phyloP scores from a whole-genome alignment of 2,797 vertebrate genomes.

The Lates japonicus region DNA sequence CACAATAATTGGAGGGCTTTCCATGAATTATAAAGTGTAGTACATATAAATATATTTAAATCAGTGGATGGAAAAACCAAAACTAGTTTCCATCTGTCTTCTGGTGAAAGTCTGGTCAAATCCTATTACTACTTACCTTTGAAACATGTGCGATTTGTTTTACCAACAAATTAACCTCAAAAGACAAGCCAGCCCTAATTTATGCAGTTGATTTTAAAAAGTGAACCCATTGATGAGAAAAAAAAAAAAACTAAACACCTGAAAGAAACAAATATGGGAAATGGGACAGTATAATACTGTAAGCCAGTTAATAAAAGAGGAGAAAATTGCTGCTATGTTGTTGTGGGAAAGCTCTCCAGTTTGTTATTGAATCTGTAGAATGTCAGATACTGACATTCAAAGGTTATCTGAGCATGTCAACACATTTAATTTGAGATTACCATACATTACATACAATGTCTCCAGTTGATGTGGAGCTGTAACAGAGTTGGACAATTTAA shows the following conservation, averaged over 20 bases:
- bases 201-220: too few species aligned
- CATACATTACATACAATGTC: conserved; percentile 49
- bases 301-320: conserved; percentile 31
- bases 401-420: conserved; percentile 78
- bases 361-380: conserved; percentile 75
- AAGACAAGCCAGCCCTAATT: background rate
- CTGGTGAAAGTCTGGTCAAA: too few species aligned
- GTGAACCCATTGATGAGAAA: too few species aligned
- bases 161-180: background rate
- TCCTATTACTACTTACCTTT: too few species aligned
- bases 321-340: conserved; percentile 35
- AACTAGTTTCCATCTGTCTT: too few species aligned
- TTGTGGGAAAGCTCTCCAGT: conserved; percentile 41
- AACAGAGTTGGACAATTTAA: conserved; percentile 34
- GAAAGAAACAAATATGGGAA: background rate
- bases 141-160: background rate
- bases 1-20: too few species aligned
- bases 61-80: too few species aligned
- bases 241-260: background rate
- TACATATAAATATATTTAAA: too few species aligned
- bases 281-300: background rate
- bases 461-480: conserved; percentile 49
- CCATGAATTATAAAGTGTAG: too few species aligned
- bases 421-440: conserved; percentile 75
- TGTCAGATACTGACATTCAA: conserved; percentile 85